These are phyloP conservation scores for Nymphalis io DNA, from an alignment of 1,140 invertebrate species.

Conservation along the genomic window DNA sequence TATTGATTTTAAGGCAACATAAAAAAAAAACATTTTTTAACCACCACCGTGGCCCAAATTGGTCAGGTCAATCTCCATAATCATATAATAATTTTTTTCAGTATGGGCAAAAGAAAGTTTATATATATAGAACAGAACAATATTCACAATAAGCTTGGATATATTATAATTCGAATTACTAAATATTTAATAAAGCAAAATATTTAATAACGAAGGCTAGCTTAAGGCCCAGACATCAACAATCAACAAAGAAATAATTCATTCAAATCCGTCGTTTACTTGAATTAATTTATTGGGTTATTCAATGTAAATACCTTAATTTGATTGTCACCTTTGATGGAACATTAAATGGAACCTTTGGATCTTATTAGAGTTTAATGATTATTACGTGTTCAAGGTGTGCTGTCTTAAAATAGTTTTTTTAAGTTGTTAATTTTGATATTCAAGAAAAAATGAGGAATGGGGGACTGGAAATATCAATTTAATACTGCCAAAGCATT, in stretches of 20 bases:
- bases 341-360: background rate
- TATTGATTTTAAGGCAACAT: too few relatives aligned
- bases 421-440: too few relatives aligned
- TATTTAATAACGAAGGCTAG: slow-evolving; percentile 2
- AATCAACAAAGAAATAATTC: slow-evolving; percentile 6
- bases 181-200: background rate
- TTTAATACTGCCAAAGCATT: too few relatives aligned
- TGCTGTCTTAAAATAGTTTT: too few relatives aligned
- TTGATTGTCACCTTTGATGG: slow-evolving; percentile 8
- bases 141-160: background rate
- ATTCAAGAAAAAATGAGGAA: too few relatives aligned
- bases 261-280: slow-evolving; percentile 7
- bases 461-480: too few relatives aligned
- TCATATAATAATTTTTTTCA: too few relatives aligned
- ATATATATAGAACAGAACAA: background rate
- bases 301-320: slow-evolving; percentile 14
- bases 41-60: too few relatives aligned
- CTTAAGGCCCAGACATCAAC: slow-evolving; percentile 5
- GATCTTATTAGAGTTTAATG: slow-evolving; percentile 3
- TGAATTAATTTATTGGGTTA: slow-evolving; percentile 6
- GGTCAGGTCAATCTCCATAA: too few relatives aligned
- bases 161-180: background rate
- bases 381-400: background rate
- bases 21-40: too few relatives aligned
- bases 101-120: too few relatives aligned